phyloP scores from a whole-genome alignment of 2,797 vertebrate genomes.

The Agapornis canus region DNA sequence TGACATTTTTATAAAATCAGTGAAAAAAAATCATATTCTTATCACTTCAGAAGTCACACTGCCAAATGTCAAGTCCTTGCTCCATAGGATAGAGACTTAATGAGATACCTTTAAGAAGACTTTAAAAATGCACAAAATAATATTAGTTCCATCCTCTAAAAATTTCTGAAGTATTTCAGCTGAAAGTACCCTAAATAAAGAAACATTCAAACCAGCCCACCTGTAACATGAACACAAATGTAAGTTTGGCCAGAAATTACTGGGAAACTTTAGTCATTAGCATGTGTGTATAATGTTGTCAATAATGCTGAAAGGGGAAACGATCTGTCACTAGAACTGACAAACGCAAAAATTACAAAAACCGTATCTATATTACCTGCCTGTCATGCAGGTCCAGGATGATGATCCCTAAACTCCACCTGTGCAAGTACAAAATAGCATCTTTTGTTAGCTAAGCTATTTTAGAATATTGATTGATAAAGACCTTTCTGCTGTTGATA shows the following conservation, averaged over 20 bases:
- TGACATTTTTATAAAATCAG: background rate
- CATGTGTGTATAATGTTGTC: background rate
- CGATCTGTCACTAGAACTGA: background rate
- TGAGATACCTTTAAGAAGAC: background rate
- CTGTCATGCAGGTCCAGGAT: background rate
- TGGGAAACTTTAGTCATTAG: background rate
- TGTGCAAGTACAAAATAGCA: background rate
- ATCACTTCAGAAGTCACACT: background rate
- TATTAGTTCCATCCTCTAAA: background rate
- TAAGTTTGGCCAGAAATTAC: background rate
- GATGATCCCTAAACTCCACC: background rate
- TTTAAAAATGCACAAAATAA: background rate
- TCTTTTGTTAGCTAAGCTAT: background rate
- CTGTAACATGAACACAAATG: background rate
- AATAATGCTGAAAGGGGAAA: background rate
- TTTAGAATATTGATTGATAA: background rate
- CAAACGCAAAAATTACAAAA: background rate
- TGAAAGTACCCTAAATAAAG: background rate
- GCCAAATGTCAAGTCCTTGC: background rate
- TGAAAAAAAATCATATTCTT: background rate
- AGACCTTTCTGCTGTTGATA: background rate
- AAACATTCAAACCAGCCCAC: background rate
- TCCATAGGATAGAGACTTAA: background rate
- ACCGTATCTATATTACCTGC: accelerated
- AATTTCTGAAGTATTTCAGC: background rate